Conservation (phyloP, 2,888 invertebrate species). For the Strigamia maritima region DNA sequence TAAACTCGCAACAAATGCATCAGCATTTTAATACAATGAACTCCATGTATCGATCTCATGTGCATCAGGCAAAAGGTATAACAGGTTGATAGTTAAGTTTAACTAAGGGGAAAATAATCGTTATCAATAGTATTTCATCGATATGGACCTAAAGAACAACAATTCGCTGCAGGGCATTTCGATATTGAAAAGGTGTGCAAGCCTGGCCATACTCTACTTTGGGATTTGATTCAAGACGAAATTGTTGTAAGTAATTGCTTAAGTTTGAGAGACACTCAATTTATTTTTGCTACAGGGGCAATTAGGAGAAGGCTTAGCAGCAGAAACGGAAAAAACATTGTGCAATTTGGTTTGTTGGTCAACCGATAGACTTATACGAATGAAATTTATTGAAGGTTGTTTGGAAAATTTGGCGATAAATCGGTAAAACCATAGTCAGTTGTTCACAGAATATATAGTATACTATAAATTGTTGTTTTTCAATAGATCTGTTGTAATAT, state of each 20-base stretch:
- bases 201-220: slow-evolving; percentile 85
- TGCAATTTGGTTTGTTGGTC: slow-evolving; percentile 85
- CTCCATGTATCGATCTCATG: slow-evolving; percentile 48
- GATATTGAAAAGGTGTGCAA: slow-evolving; percentile 72
- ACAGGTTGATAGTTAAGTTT: neutral
- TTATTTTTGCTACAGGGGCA: slow-evolving; percentile 61
- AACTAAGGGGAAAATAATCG: neutral
- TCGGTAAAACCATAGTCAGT: slow-evolving; percentile 56
- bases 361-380: slow-evolving; percentile 81
- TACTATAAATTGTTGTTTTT: neutral
- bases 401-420: slow-evolving; percentile 83
- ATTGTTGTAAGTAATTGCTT: slow-evolving; percentile 63
- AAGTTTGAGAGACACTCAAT: neutral
- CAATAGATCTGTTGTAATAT: slow-evolving; percentile 79
- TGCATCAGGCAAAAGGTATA: slow-evolving; percentile 41
- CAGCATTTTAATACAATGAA: slow-evolving; percentile 52
- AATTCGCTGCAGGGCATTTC: slow-evolving; percentile 44
- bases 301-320: slow-evolving; percentile 81
- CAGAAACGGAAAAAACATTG: slow-evolving; percentile 91
- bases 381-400: slow-evolving; percentile 93
- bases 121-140: slow-evolving; percentile 35
- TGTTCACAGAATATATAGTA: neutral
- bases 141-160: slow-evolving; percentile 36
- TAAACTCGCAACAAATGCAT: slow-evolving; percentile 50
- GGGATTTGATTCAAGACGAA: slow-evolving; percentile 90